Percentiles rank a stretch among this genome's conserved stretches.
These are phyloP conservation scores for Melanotaenia parkinsoni DNA, from an alignment of 2,797 vertebrate genomes.

Conservation along the genomic window DNA sequence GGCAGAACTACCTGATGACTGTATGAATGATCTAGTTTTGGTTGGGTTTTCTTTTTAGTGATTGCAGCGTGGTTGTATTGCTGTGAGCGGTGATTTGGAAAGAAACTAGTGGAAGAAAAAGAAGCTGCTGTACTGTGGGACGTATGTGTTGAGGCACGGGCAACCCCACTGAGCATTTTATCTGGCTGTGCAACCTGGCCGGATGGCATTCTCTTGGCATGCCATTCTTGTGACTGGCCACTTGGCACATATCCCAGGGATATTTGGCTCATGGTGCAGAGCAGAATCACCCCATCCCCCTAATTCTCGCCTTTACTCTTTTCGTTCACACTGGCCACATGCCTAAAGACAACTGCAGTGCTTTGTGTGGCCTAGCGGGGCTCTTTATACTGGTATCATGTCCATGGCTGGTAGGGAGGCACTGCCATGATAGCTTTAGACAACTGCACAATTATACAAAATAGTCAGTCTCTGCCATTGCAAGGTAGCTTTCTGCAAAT, in stretches of 20 bases:
- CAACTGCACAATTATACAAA: constrained; percentile 62
- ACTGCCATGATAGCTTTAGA: constrained; percentile 61
- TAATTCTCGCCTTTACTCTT: constrained; percentile 62
- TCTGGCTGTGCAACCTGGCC: constrained; percentile 75
- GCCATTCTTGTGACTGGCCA: constrained; percentile 59
- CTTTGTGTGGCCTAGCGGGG: constrained; percentile 70
- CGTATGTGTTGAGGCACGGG: constrained; percentile 52
- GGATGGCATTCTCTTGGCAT: constrained; percentile 73
- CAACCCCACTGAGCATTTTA: constrained; percentile 68
- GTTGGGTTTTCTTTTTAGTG: neutral
- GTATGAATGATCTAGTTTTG: neutral
- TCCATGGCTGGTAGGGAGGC: constrained; percentile 52
- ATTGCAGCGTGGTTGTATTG: neutral
- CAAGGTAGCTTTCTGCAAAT: constrained; percentile 67
- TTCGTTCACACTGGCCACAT: constrained; percentile 60
- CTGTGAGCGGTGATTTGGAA: constrained; percentile 1
- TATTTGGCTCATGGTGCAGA: constrained; percentile 67
- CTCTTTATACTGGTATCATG: constrained; percentile 59
- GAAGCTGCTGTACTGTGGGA: constrained; percentile 46
- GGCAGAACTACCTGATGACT: constrained; percentile 13
- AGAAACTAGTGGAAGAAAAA: constrained; percentile 22
- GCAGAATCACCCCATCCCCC: constrained; percentile 65
- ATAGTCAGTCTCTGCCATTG: constrained; percentile 54
- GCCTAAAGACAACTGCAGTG: constrained; percentile 76
- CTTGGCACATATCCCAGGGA: constrained; percentile 70